Evolutionary conservation across 1,140 invertebrate genomes (phyloP), one percentile per base, ranked within the genome.

Genomic region (Drosophila parvula): DNA sequence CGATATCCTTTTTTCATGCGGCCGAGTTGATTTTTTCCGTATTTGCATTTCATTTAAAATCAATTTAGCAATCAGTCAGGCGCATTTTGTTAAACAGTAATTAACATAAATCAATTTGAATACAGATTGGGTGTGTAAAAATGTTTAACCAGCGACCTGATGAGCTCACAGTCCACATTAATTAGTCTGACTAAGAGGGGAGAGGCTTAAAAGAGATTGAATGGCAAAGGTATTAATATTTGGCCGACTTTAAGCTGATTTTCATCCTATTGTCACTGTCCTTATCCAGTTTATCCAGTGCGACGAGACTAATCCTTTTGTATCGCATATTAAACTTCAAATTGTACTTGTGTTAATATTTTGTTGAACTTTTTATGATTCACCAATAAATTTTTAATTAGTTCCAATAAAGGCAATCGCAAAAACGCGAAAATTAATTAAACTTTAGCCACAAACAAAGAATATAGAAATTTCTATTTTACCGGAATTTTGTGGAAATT

Each of bases 101-200:
- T 88, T 88, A 88, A 88, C 84, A 81, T 84, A 89, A 88, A 88
- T 84, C 74, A 89, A 84, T 88, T 80, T 71, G 57, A 83, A 74
- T 61, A 48, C 63, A 64, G 62, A 51, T 83, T 67, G 76, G 68
- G 60, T 74, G 56, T 56, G 67, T 58, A 58, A 71, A 63, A 82
- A 64, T 88, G 79, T 86, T 86, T 86, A 73, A 53, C 38, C 76
- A 73, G 60, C 53, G 47, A 40, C 65, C 80, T 67, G 61, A 69
- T 67, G 44, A 71, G 51, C 22, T 58, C 36, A 47, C 38, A 41
- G 53, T 34, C 55, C 38, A 58, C 70, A 79, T 65, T 82, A 88
- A 85, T 85, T 82, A 86, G 76, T 53, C 60, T 57, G 56, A 51
- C 41, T 63, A 47, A 59, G n/a, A 30, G 44, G 32, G 16, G 30